Conservation (phyloP, 2,888 invertebrate genomes). For the Piscicola geometra region DNA sequence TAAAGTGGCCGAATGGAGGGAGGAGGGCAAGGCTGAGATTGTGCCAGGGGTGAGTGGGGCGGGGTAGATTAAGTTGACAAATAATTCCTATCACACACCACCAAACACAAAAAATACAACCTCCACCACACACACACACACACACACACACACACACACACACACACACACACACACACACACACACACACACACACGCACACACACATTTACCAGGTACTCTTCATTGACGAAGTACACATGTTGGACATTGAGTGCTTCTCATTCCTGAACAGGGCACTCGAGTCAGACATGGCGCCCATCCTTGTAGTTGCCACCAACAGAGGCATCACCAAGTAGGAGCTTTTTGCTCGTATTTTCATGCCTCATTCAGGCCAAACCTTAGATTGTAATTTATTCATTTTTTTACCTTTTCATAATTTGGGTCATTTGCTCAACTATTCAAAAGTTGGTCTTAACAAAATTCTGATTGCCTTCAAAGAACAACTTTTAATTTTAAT, state of each 20-base stretch:
- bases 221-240: constrained; percentile 95
- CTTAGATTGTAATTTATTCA: no score
- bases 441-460: no score
- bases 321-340: constrained; percentile 76
- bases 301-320: constrained; percentile 99
- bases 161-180: neutral
- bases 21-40: constrained; percentile 98
- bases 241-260: constrained; percentile 99
- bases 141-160: neutral
- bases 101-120: no score
- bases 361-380: neutral
- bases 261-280: constrained; percentile 90
- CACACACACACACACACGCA: neutral
- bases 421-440: no score
- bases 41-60: constrained; percentile 78
- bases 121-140: no score
- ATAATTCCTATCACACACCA: no score
- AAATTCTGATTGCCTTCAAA: no score
- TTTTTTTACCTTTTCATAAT: no score
- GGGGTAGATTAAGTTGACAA: no score
- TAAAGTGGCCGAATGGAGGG: constrained; percentile 95
- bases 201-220: constrained; percentile 57
- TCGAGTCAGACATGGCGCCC: constrained; percentile 94
- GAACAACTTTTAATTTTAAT: no score
- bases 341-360: neutral